These are phyloP conservation scores for Intellagama lesueurii DNA, from an alignment of 2,797 vertebrate genomes.

Conservation along the genomic window DNA sequence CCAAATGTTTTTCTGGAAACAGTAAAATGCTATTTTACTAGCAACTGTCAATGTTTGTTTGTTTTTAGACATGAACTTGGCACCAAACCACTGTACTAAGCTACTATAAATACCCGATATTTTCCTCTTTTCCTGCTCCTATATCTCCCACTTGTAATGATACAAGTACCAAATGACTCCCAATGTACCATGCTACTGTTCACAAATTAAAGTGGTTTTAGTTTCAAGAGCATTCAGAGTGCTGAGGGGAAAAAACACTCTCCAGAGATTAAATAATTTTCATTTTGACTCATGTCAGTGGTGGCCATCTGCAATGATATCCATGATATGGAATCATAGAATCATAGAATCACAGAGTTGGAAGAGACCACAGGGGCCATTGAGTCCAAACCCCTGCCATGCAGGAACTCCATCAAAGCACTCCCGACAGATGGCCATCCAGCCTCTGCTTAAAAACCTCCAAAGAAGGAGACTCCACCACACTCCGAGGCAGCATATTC, in stretches of 20 bases:
- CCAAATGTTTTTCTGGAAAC: too few species aligned
- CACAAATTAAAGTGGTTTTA: not conserved
- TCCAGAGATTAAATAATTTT: slow-evolving; percentile 8
- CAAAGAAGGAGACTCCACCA: too few species aligned
- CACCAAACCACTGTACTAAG: too few species aligned
- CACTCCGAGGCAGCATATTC: too few species aligned
- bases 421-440: too few species aligned
- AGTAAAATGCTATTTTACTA: not conserved
- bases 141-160: not conserved
- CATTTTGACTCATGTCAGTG: slow-evolving; percentile 7
- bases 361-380: too few species aligned
- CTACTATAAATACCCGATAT: too few species aligned
- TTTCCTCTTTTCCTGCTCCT: not conserved
- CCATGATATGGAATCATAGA: not conserved
- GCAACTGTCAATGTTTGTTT: not conserved
- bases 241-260: not conserved
- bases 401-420: too few species aligned
- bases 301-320: slow-evolving; percentile 5
- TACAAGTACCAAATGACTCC: not conserved
- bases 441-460: too few species aligned
- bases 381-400: too few species aligned
- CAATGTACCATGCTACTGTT: not conserved
- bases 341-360: too few species aligned
- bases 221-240: slow-evolving; percentile 4
- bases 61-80: too few species aligned